Evolutionary conservation across 2,113 vertebrate genomes (phyloP).

Genomic region (Mirza zaza): DNA sequence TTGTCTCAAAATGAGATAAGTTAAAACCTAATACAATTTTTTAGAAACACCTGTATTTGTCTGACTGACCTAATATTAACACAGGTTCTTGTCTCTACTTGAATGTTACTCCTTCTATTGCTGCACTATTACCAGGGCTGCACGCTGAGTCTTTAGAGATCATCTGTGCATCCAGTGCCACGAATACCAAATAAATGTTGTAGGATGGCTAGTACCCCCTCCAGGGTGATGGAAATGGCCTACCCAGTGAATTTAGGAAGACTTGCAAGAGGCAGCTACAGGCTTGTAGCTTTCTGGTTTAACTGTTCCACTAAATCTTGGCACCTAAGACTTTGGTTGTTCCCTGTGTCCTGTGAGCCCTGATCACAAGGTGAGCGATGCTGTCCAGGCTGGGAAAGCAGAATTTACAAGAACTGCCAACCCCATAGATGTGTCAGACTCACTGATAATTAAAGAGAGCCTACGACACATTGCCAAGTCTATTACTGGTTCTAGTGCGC

Average conservation of each 20-base stretch:
- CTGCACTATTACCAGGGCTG: neutral
- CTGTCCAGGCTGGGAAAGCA: neutral
- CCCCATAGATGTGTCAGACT: neutral
- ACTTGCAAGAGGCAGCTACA: neutral
- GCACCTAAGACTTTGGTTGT: neutral
- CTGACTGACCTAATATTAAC: slow-evolving; percentile 73
- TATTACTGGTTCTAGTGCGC: neutral
- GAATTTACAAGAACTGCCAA: neutral
- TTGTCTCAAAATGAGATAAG: slow-evolving; percentile 60
- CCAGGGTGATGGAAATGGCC: neutral
- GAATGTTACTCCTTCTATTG: slow-evolving; percentile 8
- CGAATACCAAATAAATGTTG: neutral
- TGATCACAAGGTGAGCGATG: neutral
- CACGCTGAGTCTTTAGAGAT: neutral
- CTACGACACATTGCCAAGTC: neutral
- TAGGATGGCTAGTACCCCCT: neutral
- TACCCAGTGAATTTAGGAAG: neutral
- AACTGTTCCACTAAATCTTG: neutral
- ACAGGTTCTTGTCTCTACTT: slow-evolving; percentile 19
- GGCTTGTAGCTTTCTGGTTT: neutral
- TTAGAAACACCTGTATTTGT: slow-evolving; percentile 60
- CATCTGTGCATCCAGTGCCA: neutral
- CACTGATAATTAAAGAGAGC: neutral
- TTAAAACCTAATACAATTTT: slow-evolving; percentile 64
- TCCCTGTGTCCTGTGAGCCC: neutral